phyloP scores from a whole-genome alignment of 2,888 invertebrate genomes.

The Acronicta aceris region DNA sequence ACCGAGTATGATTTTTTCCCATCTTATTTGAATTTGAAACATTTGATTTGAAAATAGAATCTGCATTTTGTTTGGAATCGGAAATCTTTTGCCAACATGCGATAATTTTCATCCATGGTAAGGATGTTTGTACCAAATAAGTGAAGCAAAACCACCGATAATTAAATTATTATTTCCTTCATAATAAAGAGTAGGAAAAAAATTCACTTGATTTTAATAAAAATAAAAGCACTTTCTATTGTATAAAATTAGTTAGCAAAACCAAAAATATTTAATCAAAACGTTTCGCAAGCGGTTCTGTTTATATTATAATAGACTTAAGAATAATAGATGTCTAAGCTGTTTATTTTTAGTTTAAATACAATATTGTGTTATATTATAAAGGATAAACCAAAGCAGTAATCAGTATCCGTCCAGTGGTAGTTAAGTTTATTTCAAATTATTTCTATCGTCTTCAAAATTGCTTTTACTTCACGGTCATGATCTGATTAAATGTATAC shows the following conservation, averaged over 20 bases:
- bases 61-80: no score
- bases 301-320: constrained; percentile 31
- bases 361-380: constrained; percentile 45
- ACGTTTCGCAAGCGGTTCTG: background rate
- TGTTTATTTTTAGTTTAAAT: constrained; percentile 39
- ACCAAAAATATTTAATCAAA: background rate
- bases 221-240: constrained; percentile 3
- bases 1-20: constrained; percentile 1
- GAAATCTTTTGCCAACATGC: no score
- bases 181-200: no score
- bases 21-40: background rate
- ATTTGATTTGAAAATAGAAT: no score
- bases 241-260: constrained; percentile 1
- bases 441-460: constrained; percentile 48
- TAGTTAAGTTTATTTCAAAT: constrained; percentile 76
- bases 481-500: constrained; percentile 65
- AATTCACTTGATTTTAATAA: background rate
- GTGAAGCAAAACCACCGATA: constrained; percentile 73
- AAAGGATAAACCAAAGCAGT: constrained; percentile 86
- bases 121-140: constrained; percentile 41
- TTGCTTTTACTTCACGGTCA: constrained; percentile 59
- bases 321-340: constrained; percentile 39
- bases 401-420: constrained; percentile 89
- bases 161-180: constrained; percentile 18
- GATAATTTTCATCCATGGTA: constrained; percentile 26